Evolutionary conservation across 2,113 vertebrate species (phyloP).

Genomic region (Corydoras maculifer): DNA sequence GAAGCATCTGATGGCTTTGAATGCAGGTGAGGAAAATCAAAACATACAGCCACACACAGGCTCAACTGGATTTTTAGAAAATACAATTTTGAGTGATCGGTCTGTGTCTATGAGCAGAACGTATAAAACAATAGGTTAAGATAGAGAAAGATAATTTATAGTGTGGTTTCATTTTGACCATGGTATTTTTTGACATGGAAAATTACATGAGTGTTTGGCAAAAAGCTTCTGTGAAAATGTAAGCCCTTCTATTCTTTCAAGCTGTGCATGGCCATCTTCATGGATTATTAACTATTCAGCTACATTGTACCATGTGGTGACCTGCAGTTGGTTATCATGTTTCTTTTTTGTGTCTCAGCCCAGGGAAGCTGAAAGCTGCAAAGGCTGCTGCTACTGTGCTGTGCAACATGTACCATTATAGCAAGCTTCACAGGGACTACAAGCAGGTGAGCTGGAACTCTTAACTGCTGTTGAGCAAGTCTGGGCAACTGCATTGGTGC

Average conservation of each 20-base stretch:
- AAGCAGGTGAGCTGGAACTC: conserved; percentile 69
- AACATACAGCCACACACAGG: too few relatives aligned
- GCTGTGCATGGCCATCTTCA: background rate
- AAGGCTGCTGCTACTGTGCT: conserved; percentile 84
- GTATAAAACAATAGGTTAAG: too few relatives aligned
- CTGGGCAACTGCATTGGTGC: too few relatives aligned
- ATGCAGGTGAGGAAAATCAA: too few relatives aligned
- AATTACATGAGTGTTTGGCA: too few relatives aligned
- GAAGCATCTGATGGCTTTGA: too few relatives aligned
- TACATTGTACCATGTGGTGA: conserved; percentile 29
- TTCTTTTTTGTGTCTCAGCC: conserved; percentile 54
- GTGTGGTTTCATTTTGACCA: too few relatives aligned
- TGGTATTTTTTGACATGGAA: too few relatives aligned
- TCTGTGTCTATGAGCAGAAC: too few relatives aligned
- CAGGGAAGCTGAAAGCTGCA: conserved; percentile 78
- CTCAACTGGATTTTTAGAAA: too few relatives aligned
- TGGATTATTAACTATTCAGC: conserved; percentile 40
- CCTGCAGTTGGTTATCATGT: conserved; percentile 29
- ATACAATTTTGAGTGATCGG: too few relatives aligned
- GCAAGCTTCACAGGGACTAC: conserved; percentile 89
- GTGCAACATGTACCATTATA: conserved; percentile 94
- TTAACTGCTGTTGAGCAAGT: background rate
- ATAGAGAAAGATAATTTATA: too few relatives aligned
- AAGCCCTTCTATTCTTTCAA: background rate
- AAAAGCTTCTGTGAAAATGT: background rate